Percentiles rank a stretch among this genome's conserved stretches.
Conservation (phyloP, 2,888 invertebrate genomes). For the Zonitis immaculata region DNA sequence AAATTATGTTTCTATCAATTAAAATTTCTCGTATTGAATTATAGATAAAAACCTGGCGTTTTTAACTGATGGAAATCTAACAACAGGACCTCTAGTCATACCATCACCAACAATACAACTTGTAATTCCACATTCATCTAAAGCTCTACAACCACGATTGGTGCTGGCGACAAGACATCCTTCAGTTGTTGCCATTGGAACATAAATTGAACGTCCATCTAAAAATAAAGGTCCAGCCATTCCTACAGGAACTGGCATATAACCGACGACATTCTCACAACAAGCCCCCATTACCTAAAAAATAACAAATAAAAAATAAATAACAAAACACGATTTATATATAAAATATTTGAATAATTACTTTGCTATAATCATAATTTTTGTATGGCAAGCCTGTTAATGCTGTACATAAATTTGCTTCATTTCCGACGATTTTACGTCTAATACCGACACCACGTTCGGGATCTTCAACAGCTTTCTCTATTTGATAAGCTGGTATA, state of each 20-base stretch:
- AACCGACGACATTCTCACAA: conserved; percentile 97
- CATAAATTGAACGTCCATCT: conserved; percentile 72
- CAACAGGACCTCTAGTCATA: conserved; percentile 95
- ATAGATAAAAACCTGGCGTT: too few species aligned
- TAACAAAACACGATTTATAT: too few species aligned
- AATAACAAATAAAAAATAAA: too few species aligned
- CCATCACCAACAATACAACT: conserved; percentile 84
- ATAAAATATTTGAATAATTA: too few species aligned
- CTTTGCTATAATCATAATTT: conserved; percentile 78
- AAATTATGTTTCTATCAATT: too few species aligned
- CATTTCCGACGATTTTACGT: conserved; percentile 59
- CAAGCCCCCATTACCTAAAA: conserved; percentile 84
- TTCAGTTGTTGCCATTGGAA: conserved; percentile 98
- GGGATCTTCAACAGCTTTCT: conserved; percentile 72
- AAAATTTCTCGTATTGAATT: too few species aligned
- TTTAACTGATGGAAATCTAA: conserved; percentile 78
- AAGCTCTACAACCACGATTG: conserved; percentile 86
- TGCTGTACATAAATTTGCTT: conserved; percentile 49
- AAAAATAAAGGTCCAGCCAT: conserved; percentile 87
- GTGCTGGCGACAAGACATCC: conserved; percentile 96
- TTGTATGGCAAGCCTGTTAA: conserved; percentile 71
- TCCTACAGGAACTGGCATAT: conserved; percentile 90
- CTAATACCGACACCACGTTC: conserved; percentile 81
- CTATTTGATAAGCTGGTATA: conserved; percentile 80
- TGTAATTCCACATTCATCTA: conserved; percentile 72